Evolutionary conservation across 2,113 vertebrate genomes (phyloP).

Genomic region (Jaculus jaculus): DNA sequence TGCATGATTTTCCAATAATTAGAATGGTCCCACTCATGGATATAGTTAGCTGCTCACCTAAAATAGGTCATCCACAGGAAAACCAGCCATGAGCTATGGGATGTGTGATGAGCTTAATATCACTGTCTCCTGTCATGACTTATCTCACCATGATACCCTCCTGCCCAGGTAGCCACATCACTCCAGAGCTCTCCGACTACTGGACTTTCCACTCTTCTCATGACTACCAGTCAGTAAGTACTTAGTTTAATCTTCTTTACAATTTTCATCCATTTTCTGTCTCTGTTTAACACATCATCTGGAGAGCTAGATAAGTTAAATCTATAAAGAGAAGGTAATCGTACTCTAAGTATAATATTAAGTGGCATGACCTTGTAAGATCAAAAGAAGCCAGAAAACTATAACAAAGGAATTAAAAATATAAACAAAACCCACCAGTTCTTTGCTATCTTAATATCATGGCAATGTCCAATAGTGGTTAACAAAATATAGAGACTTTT

Average conservation of each 20-base stretch:
- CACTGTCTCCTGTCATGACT: neutral
- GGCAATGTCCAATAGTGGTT: neutral
- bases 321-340: constrained; percentile 17
- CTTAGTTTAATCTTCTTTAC: neutral
- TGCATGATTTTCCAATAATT: neutral
- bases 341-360: constrained; percentile 20
- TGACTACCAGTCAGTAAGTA: neutral
- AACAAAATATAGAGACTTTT: neutral
- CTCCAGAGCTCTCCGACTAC: rapidly evolving
- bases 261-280: neutral
- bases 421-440: neutral
- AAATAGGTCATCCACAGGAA: neutral
- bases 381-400: constrained; percentile 33
- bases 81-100: neutral
- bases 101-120: neutral
- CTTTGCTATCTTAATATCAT: neutral
- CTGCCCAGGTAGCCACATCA: no score
- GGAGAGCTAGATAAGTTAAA: neutral
- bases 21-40: neutral
- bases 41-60: neutral
- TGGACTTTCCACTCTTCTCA: neutral
- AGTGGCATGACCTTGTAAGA: neutral
- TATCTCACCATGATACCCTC: neutral
- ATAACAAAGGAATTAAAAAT: neutral
- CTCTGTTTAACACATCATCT: neutral